Evolutionary conservation across 2,888 invertebrate species (phyloP), one percentile per base, ranked within the genome.

Genomic region (Leucozona laternaria): DNA sequence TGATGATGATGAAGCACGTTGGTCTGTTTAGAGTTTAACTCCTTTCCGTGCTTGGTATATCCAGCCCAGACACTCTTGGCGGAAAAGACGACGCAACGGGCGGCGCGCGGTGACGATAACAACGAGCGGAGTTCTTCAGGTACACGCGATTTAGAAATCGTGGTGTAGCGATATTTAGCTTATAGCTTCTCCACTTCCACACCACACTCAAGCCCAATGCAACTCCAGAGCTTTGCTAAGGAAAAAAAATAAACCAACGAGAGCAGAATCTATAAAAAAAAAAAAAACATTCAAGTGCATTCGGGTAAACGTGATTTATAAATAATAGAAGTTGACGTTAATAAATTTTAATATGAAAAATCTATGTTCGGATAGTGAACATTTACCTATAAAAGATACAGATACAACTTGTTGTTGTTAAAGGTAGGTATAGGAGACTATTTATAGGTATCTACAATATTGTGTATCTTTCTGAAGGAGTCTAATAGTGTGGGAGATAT

Each of bases 241-340:
- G 2, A 25, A 11, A n/a, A 48, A 43, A 28, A 28, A 45, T 5
- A 5, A 4, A 31, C n/a, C n/a, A 28, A 43, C 2, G 13, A 58
- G 15, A 62, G 28, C 25, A 40, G 20, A 45, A 64, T 62, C 79
- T 79, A 50, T 62, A 37, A 28, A 37, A 55, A 22, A 58, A 62
- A 45, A 55, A 31, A 58, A 70, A 66, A 85, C 72, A 73, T 81
- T 82, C 86, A 80, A 84, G 80, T 84, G 84, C 72, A 87, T 79
- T 80, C 68, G 62, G 77, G 50, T 79, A 86, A 88, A 88, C 88
- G 88, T 88, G 88, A 88, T 88, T 88, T 86, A 88, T 88, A 88
- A 88, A 88, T 88, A 88, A 88, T 81, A 82, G 75, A 81, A 77
- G 75, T 82, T 88, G 88, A 86, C 86, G 79, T 86, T 85, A 88